Conservation (phyloP, 2,888 invertebrate species). For the Agrochola circellaris region DNA sequence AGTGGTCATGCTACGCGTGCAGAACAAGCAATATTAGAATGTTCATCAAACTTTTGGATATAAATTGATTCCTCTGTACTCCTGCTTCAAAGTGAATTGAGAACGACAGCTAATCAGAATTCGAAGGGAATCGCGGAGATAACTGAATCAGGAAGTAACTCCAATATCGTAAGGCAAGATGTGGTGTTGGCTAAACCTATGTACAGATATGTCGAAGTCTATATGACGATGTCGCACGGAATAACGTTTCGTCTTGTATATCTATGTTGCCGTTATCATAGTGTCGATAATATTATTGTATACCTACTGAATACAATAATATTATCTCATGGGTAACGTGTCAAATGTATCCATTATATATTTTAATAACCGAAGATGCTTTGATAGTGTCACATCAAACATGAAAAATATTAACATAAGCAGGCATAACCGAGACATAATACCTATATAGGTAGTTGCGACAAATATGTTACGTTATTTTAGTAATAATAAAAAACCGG, state of each 20-base stretch:
- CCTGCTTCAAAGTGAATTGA: constrained; percentile 21
- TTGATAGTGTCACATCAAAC: neutral
- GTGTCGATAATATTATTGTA: constrained; percentile 8
- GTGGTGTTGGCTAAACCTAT: constrained; percentile 5
- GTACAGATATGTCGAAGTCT: neutral
- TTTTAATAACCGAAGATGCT: constrained; percentile 12
- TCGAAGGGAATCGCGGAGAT: constrained; percentile 16
- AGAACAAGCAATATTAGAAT: neutral
- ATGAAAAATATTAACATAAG: constrained; percentile 4
- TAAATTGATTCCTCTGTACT: constrained; percentile 7
- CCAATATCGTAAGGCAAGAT: constrained; percentile 18
- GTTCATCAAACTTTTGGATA: neutral
- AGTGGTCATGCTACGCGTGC: no score
- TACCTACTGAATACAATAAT: constrained; percentile 16
- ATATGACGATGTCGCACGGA: neutral
- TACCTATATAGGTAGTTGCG: neutral
- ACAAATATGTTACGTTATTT: neutral
- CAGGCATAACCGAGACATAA: neutral
- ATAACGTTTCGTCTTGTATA: constrained; percentile 7
- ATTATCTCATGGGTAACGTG: constrained; percentile 9
- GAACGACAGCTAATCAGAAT: constrained; percentile 42
- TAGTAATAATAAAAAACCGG: neutral
- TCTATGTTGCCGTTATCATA: neutral
- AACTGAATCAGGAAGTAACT: constrained; percentile 42
- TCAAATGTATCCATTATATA: constrained; percentile 8